phyloP scores from a whole-genome alignment of 2,888 invertebrate genomes.

The Cataglyphis albicans region DNA sequence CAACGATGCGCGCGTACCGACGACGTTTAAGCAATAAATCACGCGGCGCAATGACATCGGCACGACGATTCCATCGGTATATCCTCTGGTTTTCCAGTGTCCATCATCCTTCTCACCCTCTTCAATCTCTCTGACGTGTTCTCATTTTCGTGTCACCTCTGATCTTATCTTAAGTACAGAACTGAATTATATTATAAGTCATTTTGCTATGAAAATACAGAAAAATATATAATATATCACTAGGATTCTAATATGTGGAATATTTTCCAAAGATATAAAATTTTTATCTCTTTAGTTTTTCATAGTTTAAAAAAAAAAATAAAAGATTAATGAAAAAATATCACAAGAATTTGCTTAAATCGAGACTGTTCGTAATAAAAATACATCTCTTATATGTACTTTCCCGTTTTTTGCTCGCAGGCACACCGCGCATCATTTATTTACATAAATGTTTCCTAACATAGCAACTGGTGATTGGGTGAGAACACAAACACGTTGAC shows the following conservation, averaged over 20 bases:
- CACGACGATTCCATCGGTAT: constrained; percentile 64
- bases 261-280: neutral
- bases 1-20: constrained; percentile 62
- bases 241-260: neutral
- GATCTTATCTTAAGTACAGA: constrained; percentile 30
- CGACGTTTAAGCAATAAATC: constrained; percentile 73
- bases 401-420: constrained; percentile 54
- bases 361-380: neutral
- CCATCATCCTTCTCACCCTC: constrained; percentile 39
- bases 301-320: neutral
- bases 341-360: neutral
- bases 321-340: neutral
- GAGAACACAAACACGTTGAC: constrained; percentile 60
- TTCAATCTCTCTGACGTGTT: constrained; percentile 18
- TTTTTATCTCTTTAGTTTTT: neutral
- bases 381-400: constrained; percentile 25
- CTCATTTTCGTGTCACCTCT: constrained; percentile 31
- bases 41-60: constrained; percentile 77
- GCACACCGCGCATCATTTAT: constrained; percentile 71
- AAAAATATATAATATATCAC: neutral
- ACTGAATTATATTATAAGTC: constrained; percentile 3
- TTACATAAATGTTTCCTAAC: constrained; percentile 77
- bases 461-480: constrained; percentile 60
- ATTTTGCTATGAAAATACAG: neutral
- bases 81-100: constrained; percentile 33